phyloP scores from a whole-genome alignment of 2,797 vertebrate species.

The Argentina silus region DNA sequence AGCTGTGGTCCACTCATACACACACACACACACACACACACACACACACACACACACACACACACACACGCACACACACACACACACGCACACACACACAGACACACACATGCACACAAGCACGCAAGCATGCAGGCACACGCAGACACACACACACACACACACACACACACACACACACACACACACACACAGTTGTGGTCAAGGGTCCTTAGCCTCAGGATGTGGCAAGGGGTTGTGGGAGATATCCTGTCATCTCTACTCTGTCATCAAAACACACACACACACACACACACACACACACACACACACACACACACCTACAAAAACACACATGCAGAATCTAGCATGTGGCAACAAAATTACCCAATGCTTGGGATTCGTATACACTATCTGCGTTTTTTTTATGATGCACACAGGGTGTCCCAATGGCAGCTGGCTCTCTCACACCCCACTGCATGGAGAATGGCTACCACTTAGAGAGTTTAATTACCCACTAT shows the following conservation, averaged over 20 bases:
- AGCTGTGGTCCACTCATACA: not conserved
- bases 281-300: conserved; percentile 15
- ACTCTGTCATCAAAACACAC: not conserved
- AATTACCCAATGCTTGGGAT: too few relatives aligned
- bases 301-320: conserved; percentile 4
- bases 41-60: too few relatives aligned
- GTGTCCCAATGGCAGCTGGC: conserved; percentile 20
- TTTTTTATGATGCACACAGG: not conserved
- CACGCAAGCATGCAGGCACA: not conserved
- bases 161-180: not conserved
- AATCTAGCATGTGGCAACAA: not conserved
- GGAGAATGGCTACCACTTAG: conserved; percentile 24
- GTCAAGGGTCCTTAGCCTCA: not conserved
- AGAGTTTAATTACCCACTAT: conserved; percentile 25
- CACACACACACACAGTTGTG: not conserved
- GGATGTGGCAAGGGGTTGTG: too few relatives aligned
- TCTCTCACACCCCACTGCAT: conserved; percentile 20
- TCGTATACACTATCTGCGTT: not conserved
- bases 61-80: too few relatives aligned
- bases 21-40: too few relatives aligned
- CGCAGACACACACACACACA: not conserved
- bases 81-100: too few relatives aligned
- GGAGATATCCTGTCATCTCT: too few relatives aligned
- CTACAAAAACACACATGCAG: not conserved
- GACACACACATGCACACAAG: too few relatives aligned